Percentiles rank a stretch among this genome's conserved stretches.
phyloP scores from a whole-genome alignment of 2,797 vertebrate species.

The Loriculus beryllinus region DNA sequence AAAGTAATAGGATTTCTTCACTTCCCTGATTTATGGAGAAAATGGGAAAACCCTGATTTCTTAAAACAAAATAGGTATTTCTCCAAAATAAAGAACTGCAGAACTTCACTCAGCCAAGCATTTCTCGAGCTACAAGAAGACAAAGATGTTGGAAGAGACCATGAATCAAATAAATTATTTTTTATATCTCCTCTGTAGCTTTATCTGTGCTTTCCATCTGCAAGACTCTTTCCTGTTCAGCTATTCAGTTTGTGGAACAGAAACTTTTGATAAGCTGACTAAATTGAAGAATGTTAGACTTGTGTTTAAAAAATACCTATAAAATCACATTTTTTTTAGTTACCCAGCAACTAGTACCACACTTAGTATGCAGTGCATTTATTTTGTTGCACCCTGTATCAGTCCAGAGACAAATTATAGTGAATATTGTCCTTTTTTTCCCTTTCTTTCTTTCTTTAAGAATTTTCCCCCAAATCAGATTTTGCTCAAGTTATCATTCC shows the following conservation, averaged over 20 bases:
- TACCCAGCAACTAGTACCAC: not conserved
- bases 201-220: constrained; percentile 9
- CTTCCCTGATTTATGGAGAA: not conserved
- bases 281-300: not conserved
- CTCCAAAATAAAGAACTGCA: not conserved
- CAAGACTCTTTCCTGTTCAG: not conserved
- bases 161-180: constrained; percentile 40
- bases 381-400: not conserved
- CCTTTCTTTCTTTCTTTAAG: not conserved
- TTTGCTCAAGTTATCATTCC: constrained; percentile 8
- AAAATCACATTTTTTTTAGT: not conserved
- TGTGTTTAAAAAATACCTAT: not conserved
- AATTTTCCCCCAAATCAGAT: not conserved
- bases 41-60: not conserved
- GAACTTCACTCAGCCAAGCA: not conserved
- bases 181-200: not conserved
- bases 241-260: not conserved
- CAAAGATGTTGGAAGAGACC: constrained; percentile 2
- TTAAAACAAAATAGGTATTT: constrained; percentile 15
- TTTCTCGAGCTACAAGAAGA: constrained; percentile 2
- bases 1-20: not conserved
- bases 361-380: not conserved
- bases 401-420: not conserved
- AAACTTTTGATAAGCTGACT: not conserved
- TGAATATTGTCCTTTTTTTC: not conserved